phyloP scores from a whole-genome alignment of 2,888 invertebrate genomes.

The Nymphalis polychloros region DNA sequence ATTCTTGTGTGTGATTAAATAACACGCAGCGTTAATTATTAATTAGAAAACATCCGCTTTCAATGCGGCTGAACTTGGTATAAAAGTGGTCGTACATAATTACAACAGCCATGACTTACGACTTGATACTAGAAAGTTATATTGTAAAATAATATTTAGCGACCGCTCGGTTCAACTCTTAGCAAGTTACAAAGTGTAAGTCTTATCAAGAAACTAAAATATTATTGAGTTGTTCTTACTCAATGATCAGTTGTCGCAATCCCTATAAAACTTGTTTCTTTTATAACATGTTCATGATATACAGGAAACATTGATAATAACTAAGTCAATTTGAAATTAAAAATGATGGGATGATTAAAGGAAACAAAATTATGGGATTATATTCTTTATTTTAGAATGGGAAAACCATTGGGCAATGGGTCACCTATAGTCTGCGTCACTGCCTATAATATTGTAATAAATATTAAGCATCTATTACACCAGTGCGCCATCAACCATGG shows the following conservation, averaged over 20 bases:
- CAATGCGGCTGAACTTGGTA: constrained; percentile 15
- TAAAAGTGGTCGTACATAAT: constrained; percentile 24
- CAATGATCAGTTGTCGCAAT: not conserved
- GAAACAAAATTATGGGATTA: not conserved
- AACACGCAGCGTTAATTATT: constrained; percentile 28
- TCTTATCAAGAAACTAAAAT: constrained; percentile 10
- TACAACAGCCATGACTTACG: constrained; percentile 29
- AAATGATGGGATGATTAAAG: not conserved
- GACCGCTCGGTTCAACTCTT: not conserved
- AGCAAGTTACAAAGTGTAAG: not conserved
- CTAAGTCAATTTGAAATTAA: no score
- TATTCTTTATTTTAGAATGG: not conserved
- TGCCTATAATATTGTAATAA: no score
- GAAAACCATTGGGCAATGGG: not conserved
- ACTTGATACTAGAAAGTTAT: constrained; percentile 23
- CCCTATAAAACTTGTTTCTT: not conserved
- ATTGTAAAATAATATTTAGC: constrained; percentile 3
- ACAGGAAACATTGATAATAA: not conserved
- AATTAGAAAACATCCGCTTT: constrained; percentile 28
- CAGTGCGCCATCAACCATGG: no score
- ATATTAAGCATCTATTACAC: no score
- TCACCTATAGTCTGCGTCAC: no score
- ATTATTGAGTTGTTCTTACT: constrained; percentile 9
- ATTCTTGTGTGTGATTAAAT: constrained; percentile 25
- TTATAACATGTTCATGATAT: not conserved